phyloP scores from a whole-genome alignment of 2,113 vertebrate species.

The Notarius lentiginosus region DNA sequence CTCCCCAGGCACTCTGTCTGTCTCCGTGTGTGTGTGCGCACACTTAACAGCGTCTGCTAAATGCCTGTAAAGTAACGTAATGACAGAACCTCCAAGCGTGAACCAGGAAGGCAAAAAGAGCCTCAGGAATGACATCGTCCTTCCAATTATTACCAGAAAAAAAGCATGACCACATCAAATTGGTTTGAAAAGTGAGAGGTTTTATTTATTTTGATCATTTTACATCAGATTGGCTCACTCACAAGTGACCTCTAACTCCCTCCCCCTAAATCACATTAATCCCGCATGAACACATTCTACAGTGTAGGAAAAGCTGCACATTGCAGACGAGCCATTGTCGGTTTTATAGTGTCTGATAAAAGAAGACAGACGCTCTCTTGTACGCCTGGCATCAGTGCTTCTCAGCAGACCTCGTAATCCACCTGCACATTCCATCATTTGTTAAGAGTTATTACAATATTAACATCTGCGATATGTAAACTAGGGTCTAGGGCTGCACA shows the following conservation, averaged over 20 bases:
- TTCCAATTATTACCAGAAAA: neutral
- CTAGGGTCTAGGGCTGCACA: neutral
- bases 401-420: neutral
- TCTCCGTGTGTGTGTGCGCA: too few relatives aligned
- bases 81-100: neutral
- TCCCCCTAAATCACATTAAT: neutral
- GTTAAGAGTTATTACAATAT: neutral
- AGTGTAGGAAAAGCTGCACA: neutral
- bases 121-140: neutral
- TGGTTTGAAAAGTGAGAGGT: constrained; percentile 68
- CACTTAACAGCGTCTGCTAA: too few relatives aligned
- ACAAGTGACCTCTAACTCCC: constrained; percentile 42
- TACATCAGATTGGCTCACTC: constrained; percentile 63
- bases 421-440: neutral
- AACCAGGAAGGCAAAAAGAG: neutral
- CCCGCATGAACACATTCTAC: constrained; percentile 15
- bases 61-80: too few relatives aligned
- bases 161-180: constrained; percentile 4
- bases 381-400: neutral
- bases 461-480: neutral
- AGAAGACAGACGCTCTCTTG: neutral
- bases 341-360: neutral
- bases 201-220: constrained; percentile 64
- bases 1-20: too few relatives aligned
- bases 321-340: neutral